Percentiles rank a stretch among this genome's conserved stretches.
Conservation (phyloP, 2,113 vertebrate genomes). For the Nothobranchius furzeri region DNA sequence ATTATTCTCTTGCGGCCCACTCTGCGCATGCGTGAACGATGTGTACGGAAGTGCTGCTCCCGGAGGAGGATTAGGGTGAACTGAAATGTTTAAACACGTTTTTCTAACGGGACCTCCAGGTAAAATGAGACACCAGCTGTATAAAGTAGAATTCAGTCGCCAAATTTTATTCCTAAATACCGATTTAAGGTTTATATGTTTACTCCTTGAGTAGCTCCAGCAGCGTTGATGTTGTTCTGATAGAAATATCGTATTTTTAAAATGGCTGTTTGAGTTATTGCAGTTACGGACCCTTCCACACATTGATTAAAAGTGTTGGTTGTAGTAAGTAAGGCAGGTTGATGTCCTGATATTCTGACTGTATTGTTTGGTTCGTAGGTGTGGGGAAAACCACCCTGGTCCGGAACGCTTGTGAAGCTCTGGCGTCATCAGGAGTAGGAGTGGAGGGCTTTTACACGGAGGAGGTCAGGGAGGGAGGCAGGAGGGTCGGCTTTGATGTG, state of each 20-base stretch:
- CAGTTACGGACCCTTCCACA: too few relatives aligned
- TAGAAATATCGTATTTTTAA: not conserved
- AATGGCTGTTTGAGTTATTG: too few relatives aligned
- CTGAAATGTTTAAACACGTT: constrained; percentile 84
- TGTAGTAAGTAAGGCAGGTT: not conserved
- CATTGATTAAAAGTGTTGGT: too few relatives aligned
- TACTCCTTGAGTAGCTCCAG: constrained; percentile 18
- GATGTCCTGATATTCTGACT: not conserved
- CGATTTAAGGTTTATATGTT: not conserved
- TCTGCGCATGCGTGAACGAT: constrained; percentile 62
- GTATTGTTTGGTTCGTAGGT: constrained; percentile 74
- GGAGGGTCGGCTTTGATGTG: constrained; percentile 93
- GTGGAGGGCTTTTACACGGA: constrained; percentile 95
- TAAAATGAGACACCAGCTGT: constrained; percentile 57
- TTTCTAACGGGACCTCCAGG: constrained; percentile 92
- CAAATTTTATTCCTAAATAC: not conserved
- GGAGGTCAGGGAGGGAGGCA: constrained; percentile 88
- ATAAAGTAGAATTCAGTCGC: not conserved
- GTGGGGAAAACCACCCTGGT: constrained; percentile 96
- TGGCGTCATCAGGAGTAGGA: constrained; percentile 78
- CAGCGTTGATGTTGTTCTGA: not conserved
- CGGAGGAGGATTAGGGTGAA: not conserved
- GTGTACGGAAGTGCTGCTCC: constrained; percentile 55
- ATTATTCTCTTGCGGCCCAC: accelerated
- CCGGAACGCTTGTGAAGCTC: constrained; percentile 84